These are phyloP conservation scores for Andinoacara biseriatus DNA, from an alignment of 2,113 vertebrate species.

Conservation along the genomic window DNA sequence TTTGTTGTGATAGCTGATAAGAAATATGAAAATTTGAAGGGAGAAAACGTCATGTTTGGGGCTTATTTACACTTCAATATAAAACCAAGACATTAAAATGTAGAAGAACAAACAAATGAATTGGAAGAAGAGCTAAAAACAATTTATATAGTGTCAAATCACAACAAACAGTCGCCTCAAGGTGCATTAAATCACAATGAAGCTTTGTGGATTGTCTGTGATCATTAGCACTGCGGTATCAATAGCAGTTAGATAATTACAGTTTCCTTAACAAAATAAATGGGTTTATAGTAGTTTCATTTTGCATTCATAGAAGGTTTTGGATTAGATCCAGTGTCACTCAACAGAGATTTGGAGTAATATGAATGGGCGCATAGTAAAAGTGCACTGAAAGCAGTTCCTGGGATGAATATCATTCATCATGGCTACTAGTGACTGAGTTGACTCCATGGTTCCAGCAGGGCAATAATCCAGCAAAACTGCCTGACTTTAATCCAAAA, in stretches of 20 bases:
- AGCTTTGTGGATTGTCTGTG: not conserved
- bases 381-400: slow-evolving; percentile 47
- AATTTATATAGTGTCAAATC: no score
- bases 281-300: not conserved
- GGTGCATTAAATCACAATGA: no score
- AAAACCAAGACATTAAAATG: not conserved
- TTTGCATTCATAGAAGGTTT: slow-evolving; percentile 3
- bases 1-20: no score
- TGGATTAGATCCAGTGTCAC: slow-evolving; percentile 14
- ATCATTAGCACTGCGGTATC: not conserved
- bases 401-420: slow-evolving; percentile 44
- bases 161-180: no score
- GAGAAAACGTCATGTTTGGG: not conserved
- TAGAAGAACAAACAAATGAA: no score
- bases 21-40: not conserved
- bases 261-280: not conserved
- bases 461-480: slow-evolving; percentile 17
- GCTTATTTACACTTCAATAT: not conserved
- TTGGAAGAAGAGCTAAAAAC: not conserved
- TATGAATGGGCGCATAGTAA: slow-evolving; percentile 48
- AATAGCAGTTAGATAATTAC: not conserved
- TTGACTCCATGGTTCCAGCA: slow-evolving; percentile 28
- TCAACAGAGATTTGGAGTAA: slow-evolving; percentile 31
- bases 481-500: slow-evolving; percentile 41
- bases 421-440: slow-evolving; percentile 42